Percentiles rank a stretch among this genome's conserved stretches.
These are phyloP conservation scores for Zaprionus kolodkinae DNA, from an alignment of 1,140 invertebrate genomes.

Conservation along the genomic window DNA sequence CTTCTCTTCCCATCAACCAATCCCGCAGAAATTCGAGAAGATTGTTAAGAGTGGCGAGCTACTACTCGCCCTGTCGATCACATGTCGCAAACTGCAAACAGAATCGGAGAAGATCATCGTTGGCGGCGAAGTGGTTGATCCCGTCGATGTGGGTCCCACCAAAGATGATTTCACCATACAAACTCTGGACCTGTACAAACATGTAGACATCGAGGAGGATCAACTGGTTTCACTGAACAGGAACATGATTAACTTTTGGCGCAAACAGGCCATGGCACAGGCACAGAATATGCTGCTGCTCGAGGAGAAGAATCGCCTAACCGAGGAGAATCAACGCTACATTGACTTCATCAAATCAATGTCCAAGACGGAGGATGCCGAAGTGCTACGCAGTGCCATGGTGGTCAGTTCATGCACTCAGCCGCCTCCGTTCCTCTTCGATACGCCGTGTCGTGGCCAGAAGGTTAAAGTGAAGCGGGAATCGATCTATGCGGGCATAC, in stretches of 20 bases:
- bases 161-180: constrained; percentile 52
- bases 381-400: constrained; percentile 62
- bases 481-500: constrained; percentile 38
- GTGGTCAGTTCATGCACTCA: constrained; percentile 33
- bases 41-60: constrained; percentile 73
- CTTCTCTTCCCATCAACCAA: not conserved
- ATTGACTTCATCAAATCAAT: constrained; percentile 71
- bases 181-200: constrained; percentile 58
- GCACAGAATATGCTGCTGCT: constrained; percentile 68
- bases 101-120: constrained; percentile 72
- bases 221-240: constrained; percentile 56
- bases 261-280: constrained; percentile 67
- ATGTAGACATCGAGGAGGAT: constrained; percentile 68
- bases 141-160: constrained; percentile 29
- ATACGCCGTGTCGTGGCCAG: constrained; percentile 43
- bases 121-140: constrained; percentile 57
- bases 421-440: constrained; percentile 49
- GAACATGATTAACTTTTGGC: constrained; percentile 70
- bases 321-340: constrained; percentile 71
- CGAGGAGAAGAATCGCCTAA: constrained; percentile 61
- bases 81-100: constrained; percentile 78
- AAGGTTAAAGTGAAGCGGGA: constrained; percentile 30
- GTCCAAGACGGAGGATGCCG: constrained; percentile 70
- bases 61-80: constrained; percentile 68
- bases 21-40: constrained; percentile 62